Percentiles rank a stretch among this genome's conserved stretches.
These are phyloP conservation scores for Eucidaris tribuloides DNA, from an alignment of 35 echinoderm and acorn worm species.

Conservation along the genomic window DNA sequence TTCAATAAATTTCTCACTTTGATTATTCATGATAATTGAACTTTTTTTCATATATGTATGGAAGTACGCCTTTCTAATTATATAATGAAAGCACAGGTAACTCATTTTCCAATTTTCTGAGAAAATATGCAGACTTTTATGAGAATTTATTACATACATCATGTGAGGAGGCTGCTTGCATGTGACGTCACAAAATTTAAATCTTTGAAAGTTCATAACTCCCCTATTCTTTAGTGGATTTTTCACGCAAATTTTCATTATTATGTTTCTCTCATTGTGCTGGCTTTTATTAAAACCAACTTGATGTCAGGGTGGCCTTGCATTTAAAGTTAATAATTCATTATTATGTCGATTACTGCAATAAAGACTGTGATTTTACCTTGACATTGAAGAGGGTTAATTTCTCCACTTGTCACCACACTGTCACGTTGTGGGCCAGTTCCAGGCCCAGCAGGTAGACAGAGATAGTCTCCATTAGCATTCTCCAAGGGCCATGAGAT, in stretches of 20 bases:
- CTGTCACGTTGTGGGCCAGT: background rate
- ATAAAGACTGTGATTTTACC: background rate
- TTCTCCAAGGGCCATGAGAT: conserved; percentile 18
- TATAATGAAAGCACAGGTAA: no score
- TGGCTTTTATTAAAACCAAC: background rate
- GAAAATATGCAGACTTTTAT: no score
- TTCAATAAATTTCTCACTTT: no score
- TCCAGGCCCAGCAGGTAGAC: conserved; percentile 33
- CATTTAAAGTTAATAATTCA: background rate
- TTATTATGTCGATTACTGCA: background rate
- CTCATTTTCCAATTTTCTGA: no score
- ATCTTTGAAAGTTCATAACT: no score
- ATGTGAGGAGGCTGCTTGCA: no score
- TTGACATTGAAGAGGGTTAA: conserved; percentile 33
- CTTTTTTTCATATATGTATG: no score
- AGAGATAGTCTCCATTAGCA: conserved; percentile 18
- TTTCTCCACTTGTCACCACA: background rate
- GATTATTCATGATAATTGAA: no score
- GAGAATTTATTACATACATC: no score
- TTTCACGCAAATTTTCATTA: background rate
- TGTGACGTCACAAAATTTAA: no score
- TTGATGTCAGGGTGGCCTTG: background rate
- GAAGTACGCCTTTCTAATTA: no score
- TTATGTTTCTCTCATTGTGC: background rate
- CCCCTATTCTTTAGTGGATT: no score